Evolutionary conservation across 2,888 invertebrate species (phyloP), one percentile per base, ranked within the genome.

Genomic region (Arge pagana): DNA sequence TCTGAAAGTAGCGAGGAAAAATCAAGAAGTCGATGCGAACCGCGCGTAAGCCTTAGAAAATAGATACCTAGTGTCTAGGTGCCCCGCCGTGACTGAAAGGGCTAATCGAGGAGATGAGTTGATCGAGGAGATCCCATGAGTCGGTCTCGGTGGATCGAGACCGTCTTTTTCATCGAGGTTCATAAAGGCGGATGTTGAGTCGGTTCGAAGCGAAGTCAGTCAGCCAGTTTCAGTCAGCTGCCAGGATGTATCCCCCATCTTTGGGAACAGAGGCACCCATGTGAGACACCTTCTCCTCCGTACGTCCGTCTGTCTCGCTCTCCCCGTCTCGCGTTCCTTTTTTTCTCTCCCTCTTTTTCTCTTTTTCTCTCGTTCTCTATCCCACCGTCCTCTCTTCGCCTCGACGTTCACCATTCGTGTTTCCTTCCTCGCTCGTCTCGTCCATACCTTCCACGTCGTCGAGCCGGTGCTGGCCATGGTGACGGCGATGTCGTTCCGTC

Each of bases 181-280:
- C 71, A 74, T 74, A 73, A 74, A 70, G 72, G 68, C 75, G 76
- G 75, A 76, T 75, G 76, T 75, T 73, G 74, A 75, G 75, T 74
- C 74, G 75, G 76, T 76, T 76, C 28, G 71, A 74, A 70, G 73
- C 70, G 67, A 72, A 74, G 72, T 74, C 71, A 68, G 70, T 71
- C 67, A 72, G 72, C 72, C 70, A 71, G 71, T 68, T 70, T 74
- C 70, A 70, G 75, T 76, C 75, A 76, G 75, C 75, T 76, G 75
- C 74, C 75, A 75, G 75, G 75, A 76, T 76, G 74, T 76, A 74
- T 74, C 74, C 75, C 74, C 76, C 73, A 73, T 75, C 70, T 73
- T 70, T 71, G 70, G 67, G 67, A 68, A 71, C 68, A 71, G 73
- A 67, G 67, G 72, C 75, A 75, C 70, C 74, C 74, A 74, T 74